These are phyloP conservation scores for Bucorvus abyssinicus DNA, from an alignment of 2,797 vertebrate genomes.

Conservation along the genomic window DNA sequence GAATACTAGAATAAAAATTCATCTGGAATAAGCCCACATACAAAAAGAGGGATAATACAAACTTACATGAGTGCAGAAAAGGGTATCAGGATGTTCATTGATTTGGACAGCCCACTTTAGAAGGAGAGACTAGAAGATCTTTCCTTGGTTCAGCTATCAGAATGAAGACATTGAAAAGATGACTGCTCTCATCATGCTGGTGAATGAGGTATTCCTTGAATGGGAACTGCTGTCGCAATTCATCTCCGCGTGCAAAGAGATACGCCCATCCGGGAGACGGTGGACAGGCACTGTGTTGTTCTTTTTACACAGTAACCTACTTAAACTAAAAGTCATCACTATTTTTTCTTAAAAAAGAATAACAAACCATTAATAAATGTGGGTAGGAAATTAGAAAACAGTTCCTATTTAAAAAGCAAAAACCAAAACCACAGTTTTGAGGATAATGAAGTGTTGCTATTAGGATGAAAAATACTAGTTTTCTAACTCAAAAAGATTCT, in stretches of 20 bases:
- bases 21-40: neutral
- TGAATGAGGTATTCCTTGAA: neutral
- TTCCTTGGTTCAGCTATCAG: neutral
- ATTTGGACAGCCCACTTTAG: neutral
- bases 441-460: neutral
- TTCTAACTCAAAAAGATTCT: neutral
- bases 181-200: neutral
- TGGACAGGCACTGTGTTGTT: rapidly evolving
- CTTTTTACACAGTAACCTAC: neutral
- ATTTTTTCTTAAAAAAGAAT: neutral
- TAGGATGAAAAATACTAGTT: neutral
- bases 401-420: neutral
- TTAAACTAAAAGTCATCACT: neutral
- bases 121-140: neutral
- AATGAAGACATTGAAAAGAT: neutral
- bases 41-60: neutral
- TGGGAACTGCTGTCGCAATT: neutral
- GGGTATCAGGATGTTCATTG: neutral
- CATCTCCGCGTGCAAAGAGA: neutral
- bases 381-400: neutral
- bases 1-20: neutral
- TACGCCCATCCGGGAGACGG: neutral
- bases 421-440: neutral
- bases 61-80: neutral
- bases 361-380: neutral